phyloP scores from a whole-genome alignment of 2,888 invertebrate genomes.

The Idaea aversata region DNA sequence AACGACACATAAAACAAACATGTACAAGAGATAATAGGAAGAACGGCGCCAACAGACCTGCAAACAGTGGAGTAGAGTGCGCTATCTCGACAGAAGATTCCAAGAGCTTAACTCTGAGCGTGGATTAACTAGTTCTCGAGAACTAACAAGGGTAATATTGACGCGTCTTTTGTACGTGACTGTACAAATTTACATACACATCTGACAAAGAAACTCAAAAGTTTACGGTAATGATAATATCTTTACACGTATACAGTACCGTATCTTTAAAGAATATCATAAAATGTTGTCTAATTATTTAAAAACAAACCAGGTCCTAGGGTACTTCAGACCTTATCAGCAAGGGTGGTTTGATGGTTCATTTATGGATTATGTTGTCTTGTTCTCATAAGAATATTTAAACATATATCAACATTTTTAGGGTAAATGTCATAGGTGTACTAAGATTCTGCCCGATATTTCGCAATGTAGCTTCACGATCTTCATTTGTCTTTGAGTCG shows the following conservation, averaged over 20 bases:
- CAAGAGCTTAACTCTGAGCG: conserved; percentile 51
- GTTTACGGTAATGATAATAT: conserved; percentile 24
- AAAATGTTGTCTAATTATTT: neutral
- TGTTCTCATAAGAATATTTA: neutral
- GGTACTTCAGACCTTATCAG: no score
- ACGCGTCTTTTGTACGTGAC: conserved; percentile 33
- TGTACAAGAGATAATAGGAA: conserved; percentile 37
- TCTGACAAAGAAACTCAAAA: conserved; percentile 3
- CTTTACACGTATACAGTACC: neutral
- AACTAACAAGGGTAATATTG: conserved; percentile 49
- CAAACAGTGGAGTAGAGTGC: conserved; percentile 42
- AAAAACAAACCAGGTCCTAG: no score
- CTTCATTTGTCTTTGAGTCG: no score
- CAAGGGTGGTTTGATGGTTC: no score
- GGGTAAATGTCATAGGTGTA: no score
- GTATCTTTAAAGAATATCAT: neutral
- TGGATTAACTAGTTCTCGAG: conserved; percentile 57
- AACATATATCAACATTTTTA: neutral
- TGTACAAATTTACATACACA: conserved; percentile 18
- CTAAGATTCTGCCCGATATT: no score
- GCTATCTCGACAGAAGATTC: conserved; percentile 54
- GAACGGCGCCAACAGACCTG: conserved; percentile 41
- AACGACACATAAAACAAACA: conserved; percentile 29
- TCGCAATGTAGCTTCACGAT: no score
- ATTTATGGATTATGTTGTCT: no score